phyloP scores from a whole-genome alignment of 2,888 invertebrate genomes.

The Branchipolynoe longqiensis region DNA sequence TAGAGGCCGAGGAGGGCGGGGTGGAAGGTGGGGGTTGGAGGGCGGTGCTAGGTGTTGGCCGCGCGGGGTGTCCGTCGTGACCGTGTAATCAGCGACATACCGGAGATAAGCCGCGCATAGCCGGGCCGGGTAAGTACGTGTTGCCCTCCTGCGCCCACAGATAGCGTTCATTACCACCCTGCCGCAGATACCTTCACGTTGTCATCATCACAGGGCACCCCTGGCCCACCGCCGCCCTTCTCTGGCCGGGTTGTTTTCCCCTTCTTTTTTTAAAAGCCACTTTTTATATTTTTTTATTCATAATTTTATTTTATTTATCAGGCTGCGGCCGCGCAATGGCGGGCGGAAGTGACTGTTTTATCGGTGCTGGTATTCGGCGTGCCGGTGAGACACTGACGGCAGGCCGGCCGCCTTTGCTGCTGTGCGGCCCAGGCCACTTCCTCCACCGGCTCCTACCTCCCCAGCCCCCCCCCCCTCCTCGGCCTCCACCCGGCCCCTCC shows the following conservation, averaged over 20 bases:
- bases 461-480: no score
- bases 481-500: no score
- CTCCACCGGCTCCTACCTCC: no score
- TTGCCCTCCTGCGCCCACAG: neutral
- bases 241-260: no score
- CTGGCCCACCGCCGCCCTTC: neutral
- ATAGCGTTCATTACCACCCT: conserved; percentile 45
- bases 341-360: conserved; percentile 47
- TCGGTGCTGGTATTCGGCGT: conserved; percentile 34
- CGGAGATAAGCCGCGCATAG: conserved; percentile 36
- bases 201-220: conserved; percentile 54
- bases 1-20: neutral
- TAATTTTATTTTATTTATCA: neutral
- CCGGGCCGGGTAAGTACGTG: conserved; percentile 40
- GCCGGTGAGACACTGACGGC: neutral
- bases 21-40: neutral
- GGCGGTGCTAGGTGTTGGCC: conserved; percentile 21
- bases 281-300: no score
- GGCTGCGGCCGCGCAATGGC: neutral
- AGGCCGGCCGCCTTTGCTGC: neutral
- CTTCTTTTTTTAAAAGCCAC: no score
- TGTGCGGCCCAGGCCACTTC: neutral
- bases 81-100: conserved; percentile 36
- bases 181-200: neutral
- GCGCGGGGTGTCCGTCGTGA: conserved; percentile 20